phyloP scores from a whole-genome alignment of 2,888 invertebrate genomes.

The Digitonthophagus gazella region DNA sequence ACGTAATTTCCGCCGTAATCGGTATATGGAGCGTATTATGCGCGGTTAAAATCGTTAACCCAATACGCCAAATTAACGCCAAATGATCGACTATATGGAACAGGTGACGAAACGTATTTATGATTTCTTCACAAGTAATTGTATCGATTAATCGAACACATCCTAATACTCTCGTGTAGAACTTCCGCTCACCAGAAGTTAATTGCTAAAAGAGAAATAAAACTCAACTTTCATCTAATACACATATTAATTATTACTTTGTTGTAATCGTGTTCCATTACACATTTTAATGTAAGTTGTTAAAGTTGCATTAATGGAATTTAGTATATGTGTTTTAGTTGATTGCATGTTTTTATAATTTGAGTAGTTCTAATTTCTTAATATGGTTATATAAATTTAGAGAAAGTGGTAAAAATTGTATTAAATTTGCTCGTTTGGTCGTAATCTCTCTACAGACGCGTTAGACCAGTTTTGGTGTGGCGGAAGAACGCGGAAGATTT shows the following conservation, averaged over 20 bases:
- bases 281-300: too few species aligned
- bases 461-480: not conserved
- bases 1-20: not conserved
- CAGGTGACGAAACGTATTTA: not conserved
- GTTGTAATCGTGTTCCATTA: too few species aligned
- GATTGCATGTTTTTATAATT: not conserved
- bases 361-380: not conserved
- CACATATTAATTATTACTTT: not conserved
- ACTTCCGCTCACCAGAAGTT: not conserved
- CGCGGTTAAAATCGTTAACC: not conserved
- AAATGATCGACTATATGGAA: not conserved
- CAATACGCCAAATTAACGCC: not conserved
- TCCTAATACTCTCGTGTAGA: not conserved
- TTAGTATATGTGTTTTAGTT: too few species aligned
- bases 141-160: not conserved
- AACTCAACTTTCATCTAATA: not conserved
- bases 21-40: not conserved
- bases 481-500: not conserved
- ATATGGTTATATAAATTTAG: not conserved
- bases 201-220: too few species aligned
- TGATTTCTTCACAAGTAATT: not conserved
- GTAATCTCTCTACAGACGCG: not conserved
- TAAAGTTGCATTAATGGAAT: too few species aligned
- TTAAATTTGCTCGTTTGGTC: not conserved
- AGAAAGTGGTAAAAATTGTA: not conserved